A percentile compares a stretch with the other conserved stretches of the same genome.
Conservation (phyloP, 37 sponge, comb jelly and placozoan species). For the Diacarnus erythraeanus region DNA sequence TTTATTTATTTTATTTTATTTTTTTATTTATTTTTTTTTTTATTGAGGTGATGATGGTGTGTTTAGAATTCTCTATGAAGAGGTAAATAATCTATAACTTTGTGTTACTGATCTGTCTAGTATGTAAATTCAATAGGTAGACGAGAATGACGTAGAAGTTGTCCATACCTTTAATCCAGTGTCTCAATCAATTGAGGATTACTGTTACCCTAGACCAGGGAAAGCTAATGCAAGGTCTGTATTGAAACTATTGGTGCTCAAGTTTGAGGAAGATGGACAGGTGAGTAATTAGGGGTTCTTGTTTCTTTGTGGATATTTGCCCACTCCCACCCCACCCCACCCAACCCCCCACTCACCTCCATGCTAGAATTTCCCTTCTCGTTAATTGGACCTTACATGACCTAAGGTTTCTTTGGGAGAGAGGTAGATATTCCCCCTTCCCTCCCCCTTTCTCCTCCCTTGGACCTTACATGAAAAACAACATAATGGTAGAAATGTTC, state of each 20-base stretch:
- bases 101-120: not conserved
- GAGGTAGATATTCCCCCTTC: too few species aligned
- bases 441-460: too few species aligned
- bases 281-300: not conserved
- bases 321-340: too few species aligned
- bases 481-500: too few species aligned
- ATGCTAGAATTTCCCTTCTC: too few species aligned
- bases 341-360: too few species aligned
- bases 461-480: too few species aligned
- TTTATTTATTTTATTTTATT: not conserved
- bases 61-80: slow-evolving; percentile 65
- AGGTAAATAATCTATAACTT: too few species aligned
- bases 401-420: too few species aligned
- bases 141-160: slow-evolving; percentile 42
- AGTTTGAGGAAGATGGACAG: not conserved
- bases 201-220: slow-evolving; percentile 60
- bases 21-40: too few species aligned
- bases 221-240: slow-evolving; percentile 26
- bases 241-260: slow-evolving; percentile 33
- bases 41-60: slow-evolving; percentile 16
- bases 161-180: slow-evolving; percentile 64
- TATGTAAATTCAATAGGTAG: slow-evolving; percentile 21
- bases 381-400: too few species aligned
- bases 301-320: not conserved
- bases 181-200: slow-evolving; percentile 29